Conservation (phyloP, 2,797 vertebrate species). For the Distichodus sexfasciatus region DNA sequence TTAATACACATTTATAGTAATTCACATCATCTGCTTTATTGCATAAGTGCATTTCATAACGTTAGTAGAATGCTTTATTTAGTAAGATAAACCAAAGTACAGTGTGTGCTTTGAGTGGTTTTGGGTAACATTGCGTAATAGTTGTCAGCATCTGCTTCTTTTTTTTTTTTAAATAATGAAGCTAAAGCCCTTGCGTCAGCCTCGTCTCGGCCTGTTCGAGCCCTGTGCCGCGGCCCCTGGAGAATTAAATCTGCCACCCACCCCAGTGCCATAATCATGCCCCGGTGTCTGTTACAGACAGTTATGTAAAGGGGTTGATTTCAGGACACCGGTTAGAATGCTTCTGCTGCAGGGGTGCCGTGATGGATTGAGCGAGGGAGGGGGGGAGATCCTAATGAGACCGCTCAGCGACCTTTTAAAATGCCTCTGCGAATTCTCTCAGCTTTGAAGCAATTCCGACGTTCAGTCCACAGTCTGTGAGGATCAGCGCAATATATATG, state of each 20-base stretch:
- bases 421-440: neutral
- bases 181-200: constrained; percentile 17
- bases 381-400: neutral
- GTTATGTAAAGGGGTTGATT: constrained; percentile 13
- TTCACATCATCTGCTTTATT: too few species aligned
- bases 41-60: neutral
- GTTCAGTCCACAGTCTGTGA: neutral
- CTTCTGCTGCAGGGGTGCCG: neutral
- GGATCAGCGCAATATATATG: neutral
- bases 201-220: neutral
- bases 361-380: constrained; percentile 1
- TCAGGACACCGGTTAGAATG: constrained; percentile 10
- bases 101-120: neutral
- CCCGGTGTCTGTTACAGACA: constrained; percentile 21
- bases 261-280: constrained; percentile 28
- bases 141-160: constrained; percentile 18
- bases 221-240: neutral
- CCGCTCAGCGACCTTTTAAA: neutral
- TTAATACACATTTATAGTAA: neutral
- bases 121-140: constrained; percentile 24
- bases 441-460: neutral
- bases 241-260: constrained; percentile 7
- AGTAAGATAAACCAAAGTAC: neutral
- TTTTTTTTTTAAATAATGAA: constrained; percentile 12
- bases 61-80: too few species aligned